These are phyloP conservation scores for Spilarctia lutea DNA, from an alignment of 2,888 invertebrate genomes.

Conservation along the genomic window DNA sequence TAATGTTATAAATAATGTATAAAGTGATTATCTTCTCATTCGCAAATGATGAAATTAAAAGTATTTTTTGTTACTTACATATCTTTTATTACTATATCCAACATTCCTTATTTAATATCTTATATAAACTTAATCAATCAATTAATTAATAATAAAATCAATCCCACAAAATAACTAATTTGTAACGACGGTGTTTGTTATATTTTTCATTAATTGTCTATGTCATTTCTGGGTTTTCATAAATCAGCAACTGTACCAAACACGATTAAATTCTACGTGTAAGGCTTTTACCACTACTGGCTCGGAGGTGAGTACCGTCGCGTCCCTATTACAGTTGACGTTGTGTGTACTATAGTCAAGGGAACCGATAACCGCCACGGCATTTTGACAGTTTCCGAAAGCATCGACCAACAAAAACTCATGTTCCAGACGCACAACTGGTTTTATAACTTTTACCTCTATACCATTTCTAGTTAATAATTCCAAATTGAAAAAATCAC, in stretches of 20 bases:
- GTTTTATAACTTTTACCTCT: conserved; percentile 64
- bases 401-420: conserved; percentile 73
- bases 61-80: conserved; percentile 76
- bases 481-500: conserved; percentile 53
- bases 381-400: conserved; percentile 42
- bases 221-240: conserved; percentile 23
- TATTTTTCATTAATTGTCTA: conserved; percentile 8
- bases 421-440: conserved; percentile 62
- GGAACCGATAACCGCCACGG: conserved; percentile 68
- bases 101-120: conserved; percentile 10
- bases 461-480: conserved; percentile 61
- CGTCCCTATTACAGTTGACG: conserved; percentile 63
- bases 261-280: conserved; percentile 67
- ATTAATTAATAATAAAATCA: conserved; percentile 15
- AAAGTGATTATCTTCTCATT: conserved; percentile 65
- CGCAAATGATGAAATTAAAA: conserved; percentile 74
- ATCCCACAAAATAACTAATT: conserved; percentile 2
- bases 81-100: conserved; percentile 64
- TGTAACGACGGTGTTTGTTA: background rate
- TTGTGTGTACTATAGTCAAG: conserved; percentile 63
- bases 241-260: conserved; percentile 58
- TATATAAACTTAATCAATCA: conserved; percentile 20
- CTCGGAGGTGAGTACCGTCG: conserved; percentile 69
- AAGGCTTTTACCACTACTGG: conserved; percentile 56
- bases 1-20: conserved; percentile 55